phyloP scores from a whole-genome alignment of 1,140 invertebrate species.

The Sycophila sp. region DNA sequence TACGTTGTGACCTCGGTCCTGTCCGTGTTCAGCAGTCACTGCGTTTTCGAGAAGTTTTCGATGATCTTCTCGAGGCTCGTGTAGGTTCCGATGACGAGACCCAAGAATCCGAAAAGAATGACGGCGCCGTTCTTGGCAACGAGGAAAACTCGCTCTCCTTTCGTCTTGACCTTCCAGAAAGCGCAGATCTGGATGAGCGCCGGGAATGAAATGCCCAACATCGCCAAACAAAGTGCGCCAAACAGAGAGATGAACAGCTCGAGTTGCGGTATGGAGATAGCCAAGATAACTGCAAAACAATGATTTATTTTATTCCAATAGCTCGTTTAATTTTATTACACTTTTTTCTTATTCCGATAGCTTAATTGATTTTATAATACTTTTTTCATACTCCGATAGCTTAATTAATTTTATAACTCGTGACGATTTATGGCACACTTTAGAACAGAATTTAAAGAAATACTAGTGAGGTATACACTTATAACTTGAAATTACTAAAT shows the following conservation, averaged over 20 bases:
- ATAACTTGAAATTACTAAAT: no score
- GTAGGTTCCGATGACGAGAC: slow-evolving; percentile 77
- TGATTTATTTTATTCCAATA: slow-evolving; percentile 8
- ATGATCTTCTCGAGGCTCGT: slow-evolving; percentile 76
- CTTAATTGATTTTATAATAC: background rate
- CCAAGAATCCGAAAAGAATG: slow-evolving; percentile 74
- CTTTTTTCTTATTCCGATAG: background rate
- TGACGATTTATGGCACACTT: no score
- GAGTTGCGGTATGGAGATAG: slow-evolving; percentile 81
- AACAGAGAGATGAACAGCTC: slow-evolving; percentile 91
- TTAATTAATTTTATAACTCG: no score
- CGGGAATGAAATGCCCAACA: slow-evolving; percentile 87
- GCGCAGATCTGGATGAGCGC: slow-evolving; percentile 81
- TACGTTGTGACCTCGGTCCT: no score
- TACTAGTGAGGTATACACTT: no score
- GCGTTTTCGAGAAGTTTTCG: no score
- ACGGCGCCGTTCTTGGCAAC: slow-evolving; percentile 76
- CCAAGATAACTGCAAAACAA: slow-evolving; percentile 77
- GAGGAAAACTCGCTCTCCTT: slow-evolving; percentile 64
- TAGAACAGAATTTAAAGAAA: no score
- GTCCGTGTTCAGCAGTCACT: no score
- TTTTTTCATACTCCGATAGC: no score
- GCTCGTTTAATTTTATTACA: background rate
- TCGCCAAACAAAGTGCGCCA: slow-evolving; percentile 86
- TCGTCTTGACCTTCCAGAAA: slow-evolving; percentile 70